Evolutionary conservation across 2,797 vertebrate genomes (phyloP).

Genomic region (Sphenodon punctatus): DNA sequence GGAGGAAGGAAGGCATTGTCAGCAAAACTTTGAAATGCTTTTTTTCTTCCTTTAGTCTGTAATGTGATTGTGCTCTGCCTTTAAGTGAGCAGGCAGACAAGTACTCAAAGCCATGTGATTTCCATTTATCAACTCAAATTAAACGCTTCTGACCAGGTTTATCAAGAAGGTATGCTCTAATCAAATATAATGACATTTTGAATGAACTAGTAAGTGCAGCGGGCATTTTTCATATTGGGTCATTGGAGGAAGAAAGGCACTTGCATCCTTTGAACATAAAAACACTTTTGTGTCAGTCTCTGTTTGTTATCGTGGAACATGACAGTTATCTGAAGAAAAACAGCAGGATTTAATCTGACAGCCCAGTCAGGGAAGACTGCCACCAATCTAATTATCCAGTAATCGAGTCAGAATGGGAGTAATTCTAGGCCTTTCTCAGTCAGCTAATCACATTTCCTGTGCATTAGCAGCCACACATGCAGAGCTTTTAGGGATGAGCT

Average conservation of each 20-base stretch:
- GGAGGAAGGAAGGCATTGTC: neutral
- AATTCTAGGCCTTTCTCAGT: slow-evolving; percentile 87
- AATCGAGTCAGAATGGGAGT: slow-evolving; percentile 91
- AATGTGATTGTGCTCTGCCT: slow-evolving; percentile 18
- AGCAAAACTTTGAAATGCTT: slow-evolving; percentile 18
- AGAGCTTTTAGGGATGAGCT: slow-evolving; percentile 74
- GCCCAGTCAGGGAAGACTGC: slow-evolving; percentile 83
- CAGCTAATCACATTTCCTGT: slow-evolving; percentile 88
- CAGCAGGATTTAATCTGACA: slow-evolving; percentile 83
- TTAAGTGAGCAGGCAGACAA: slow-evolving; percentile 18
- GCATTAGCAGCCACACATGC: slow-evolving; percentile 85
- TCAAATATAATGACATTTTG: slow-evolving; percentile 55
- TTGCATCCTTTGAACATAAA: slow-evolving; percentile 59
- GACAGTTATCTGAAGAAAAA: slow-evolving; percentile 76
- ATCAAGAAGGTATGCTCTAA: slow-evolving; percentile 54
- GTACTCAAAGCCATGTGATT: slow-evolving; percentile 35
- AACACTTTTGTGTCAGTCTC: slow-evolving; percentile 42
- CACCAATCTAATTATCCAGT: slow-evolving; percentile 91
- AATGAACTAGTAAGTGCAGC: slow-evolving; percentile 47
- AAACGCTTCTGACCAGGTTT: slow-evolving; percentile 57
- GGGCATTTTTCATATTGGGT: slow-evolving; percentile 46
- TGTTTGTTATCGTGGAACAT: slow-evolving; percentile 70
- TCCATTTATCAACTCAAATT: slow-evolving; percentile 52
- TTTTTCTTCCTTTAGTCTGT: neutral
- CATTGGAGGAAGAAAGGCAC: neutral